Base-by-base conservation (phyloP, 1,140 invertebrate genomes). In the Apis cerana region DNA sequence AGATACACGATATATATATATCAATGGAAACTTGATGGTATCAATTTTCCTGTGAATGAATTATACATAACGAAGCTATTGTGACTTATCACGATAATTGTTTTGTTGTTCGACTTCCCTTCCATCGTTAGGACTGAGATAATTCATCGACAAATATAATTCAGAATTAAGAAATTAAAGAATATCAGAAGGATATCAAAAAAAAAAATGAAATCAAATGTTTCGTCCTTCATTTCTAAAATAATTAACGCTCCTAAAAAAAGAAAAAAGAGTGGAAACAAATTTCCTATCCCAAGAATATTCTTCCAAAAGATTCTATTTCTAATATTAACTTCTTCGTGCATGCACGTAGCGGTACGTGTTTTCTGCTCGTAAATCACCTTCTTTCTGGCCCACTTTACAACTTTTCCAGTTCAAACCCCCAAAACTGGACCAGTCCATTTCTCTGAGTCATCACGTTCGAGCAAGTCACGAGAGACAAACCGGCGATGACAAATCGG, bases 401-500 rank as follows among this genome's bases (percentile, higher is more conserved):
- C 67, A 50, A 68, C 67, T 19, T 52, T 70, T 19, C 48, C 68
- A 52, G 68, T 70, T 23, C 13, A 33, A 27, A 33, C 8, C 71
- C 19, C 11, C 13, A 43, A 75, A 75, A 61, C 8, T 75, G 21
- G n/a, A 33, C 21, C 71, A 17, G 15, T 12, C 13, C 4, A 7
- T 43, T 19, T 64, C 23, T 74, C 61, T 54, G 19, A 67, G 48
- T 75, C 52, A 74, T 33, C 68, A 9, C 64, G 27, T 27, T 0
- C 33, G 5, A 43, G 33, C 61, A 81, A 71, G 21, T 48, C 43
- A 71, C 33, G 33, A 43, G 33, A 43, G 17, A 19, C 58, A 43
- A 43, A 43, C 33, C 33, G 33, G 19, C 33, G 11, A 48, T 21
- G 43, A 80, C 61, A 71, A 83, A 75, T 33, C 17, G 61, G 43